Evolutionary conservation across 2,113 vertebrate genomes (phyloP), one percentile per base, ranked within the genome.

Genomic region (Phoenicopterus ruber): DNA sequence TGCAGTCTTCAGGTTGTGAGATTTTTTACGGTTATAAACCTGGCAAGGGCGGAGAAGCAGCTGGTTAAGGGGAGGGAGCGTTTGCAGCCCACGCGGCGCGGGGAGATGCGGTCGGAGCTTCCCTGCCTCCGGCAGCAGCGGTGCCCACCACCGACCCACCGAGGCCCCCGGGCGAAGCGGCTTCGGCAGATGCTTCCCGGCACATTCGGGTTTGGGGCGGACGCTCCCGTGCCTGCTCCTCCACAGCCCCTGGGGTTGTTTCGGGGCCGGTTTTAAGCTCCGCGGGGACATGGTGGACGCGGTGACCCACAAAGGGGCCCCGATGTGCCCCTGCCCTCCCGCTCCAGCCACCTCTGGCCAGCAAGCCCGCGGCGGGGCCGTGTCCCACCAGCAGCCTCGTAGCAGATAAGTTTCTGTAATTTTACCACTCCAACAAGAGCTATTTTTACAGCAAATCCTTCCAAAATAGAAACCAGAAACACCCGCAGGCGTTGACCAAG

Each of bases 401-500:
- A 72, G 55, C 88, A 31, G 78, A 67, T 69, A 14, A 71, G 61
- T 82, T 83, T 34, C 78, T 72, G 70, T 24, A 14, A 83, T 85
- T 82, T 55, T 34, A 21, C 38, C 6, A 0, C 29, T 74, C 34
- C 46, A 47, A 29, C 67, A 44, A 66, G 50, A 86, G 38, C 54
- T 96, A 49, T 84, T 93, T 96, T 92, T 62, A 58, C 77, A 90
- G 82, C 34, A 86, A 94, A 86, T 40, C 63, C 65, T 88, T 93
- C 88, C 55, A 63, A 85, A 95, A 95, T 85, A 95, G 90, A 84
- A 92, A 86, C 69, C 65, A 52, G 79, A 40, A 86, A 77, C 36
- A 46, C 32, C 86, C 11, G 4, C 3, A 1, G 69, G 93, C 24
- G 2, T 29, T 5, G 3, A 6, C 82, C 25, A 9, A 70, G 79